Conservation (phyloP, 1,140 invertebrate species). For the Zaprionus kolodkinae region DNA sequence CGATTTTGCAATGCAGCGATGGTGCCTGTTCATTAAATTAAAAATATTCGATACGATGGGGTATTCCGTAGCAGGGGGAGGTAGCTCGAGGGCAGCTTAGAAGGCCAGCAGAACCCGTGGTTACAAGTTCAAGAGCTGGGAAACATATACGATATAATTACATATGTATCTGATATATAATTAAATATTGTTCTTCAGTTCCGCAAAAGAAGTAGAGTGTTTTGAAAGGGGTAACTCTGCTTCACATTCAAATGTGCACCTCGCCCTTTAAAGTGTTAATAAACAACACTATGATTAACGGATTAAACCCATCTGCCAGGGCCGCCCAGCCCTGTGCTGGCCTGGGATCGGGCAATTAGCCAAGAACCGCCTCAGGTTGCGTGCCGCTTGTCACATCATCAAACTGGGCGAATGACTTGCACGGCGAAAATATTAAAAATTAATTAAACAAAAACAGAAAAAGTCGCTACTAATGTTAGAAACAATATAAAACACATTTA, state of each 20-base stretch:
- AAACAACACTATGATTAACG: conserved; percentile 1
- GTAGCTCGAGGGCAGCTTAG: conserved; percentile 18
- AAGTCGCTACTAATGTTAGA: conserved; percentile 58
- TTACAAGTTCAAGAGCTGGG: conserved; percentile 8
- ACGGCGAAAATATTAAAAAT: conserved; percentile 56
- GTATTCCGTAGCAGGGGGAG: conserved; percentile 5
- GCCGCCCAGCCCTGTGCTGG: background rate
- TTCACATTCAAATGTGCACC: background rate
- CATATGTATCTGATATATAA: background rate
- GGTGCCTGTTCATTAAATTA: conserved; percentile 12
- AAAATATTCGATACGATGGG: conserved; percentile 3
- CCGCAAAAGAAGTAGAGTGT: background rate
- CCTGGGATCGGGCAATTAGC: conserved; percentile 34
- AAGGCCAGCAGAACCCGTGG: conserved; percentile 8
- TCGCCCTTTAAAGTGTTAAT: background rate
- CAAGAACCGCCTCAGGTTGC: conserved; percentile 44
- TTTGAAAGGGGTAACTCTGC: background rate
- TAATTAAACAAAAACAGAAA: conserved; percentile 62
- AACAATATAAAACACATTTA: conserved; percentile 63
- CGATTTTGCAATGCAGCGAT: conserved; percentile 31
- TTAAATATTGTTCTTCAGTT: background rate
- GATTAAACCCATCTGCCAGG: conserved; percentile 14
- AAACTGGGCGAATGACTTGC: conserved; percentile 25
- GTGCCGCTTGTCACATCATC: conserved; percentile 58
- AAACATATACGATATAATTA: background rate